Evolutionary conservation across 2,797 vertebrate species (phyloP), one percentile per base, ranked within the genome.

Genomic region (Myripristis jacobus): DNA sequence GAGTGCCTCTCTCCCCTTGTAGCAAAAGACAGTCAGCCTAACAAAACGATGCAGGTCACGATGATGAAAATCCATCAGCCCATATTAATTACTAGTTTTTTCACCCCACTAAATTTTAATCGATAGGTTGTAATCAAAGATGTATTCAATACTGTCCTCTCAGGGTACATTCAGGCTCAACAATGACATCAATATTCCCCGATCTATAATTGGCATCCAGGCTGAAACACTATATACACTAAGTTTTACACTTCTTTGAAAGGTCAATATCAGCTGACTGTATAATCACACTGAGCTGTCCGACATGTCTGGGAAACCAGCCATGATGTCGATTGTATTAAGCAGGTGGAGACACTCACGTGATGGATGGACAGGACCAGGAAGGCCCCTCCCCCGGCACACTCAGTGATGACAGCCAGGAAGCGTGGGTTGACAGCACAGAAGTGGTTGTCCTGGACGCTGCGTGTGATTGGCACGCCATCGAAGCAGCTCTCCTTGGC

Each of bases 391-490:
- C 96, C 97, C 0, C 97, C 96, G 0, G 91, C 94, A 0, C 96
- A 97, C 82, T 98, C 97, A 0, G 96, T 97, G 89, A 98, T 96
- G 29, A 98, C 94, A 0, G 97, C 97, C 7, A 98, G 92, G 91
- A 98, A 98, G 75, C 87, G 93, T 25, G 97, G 96, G 86, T 98
- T 98, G 81, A 95, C 95, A 0, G 96, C 93, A 0, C 97, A 98
- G 92, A 98, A 97, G 68, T 95, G 93, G 90, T 97, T 98, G 94
- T 98, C 97, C 0, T 98, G 96, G 71, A 98, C 96, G 0, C 94
- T 96, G 80, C 73, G 91, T 36, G 96, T 97, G 93, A 98, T 98
- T 75, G 96, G 96, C 79, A 98, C 95, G 0, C 95, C 93, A 87
- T 97, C 96, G 0, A 94, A 98, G 95, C 96, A 97, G 85, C 93